These are phyloP conservation scores for Smittia sp. DNA, from an alignment of 2,888 invertebrate genomes.

Conservation along the genomic window DNA sequence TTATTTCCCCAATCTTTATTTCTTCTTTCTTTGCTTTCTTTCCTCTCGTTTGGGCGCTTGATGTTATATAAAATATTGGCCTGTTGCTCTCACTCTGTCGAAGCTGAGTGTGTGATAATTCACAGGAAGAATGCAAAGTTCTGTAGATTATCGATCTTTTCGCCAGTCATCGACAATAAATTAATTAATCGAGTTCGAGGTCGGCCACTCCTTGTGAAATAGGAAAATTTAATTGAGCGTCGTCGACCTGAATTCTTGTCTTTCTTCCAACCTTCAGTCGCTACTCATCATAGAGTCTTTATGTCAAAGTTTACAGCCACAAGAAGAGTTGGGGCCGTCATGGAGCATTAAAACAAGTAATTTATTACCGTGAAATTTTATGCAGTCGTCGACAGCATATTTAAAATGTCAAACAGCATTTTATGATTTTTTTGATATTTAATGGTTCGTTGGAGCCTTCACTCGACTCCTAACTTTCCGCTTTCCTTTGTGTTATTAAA, in stretches of 20 bases:
- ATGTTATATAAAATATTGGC: conserved; percentile 24
- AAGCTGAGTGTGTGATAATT: conserved; percentile 3
- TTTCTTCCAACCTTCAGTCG: neutral
- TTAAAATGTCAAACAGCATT: conserved; percentile 38
- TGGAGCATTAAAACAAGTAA: conserved; percentile 14
- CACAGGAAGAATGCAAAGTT: neutral
- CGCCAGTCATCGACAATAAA: neutral
- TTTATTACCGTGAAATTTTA: conserved; percentile 37
- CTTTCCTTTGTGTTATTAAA: neutral
- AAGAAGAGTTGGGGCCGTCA: neutral
- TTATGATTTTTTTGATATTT: conserved; percentile 39
- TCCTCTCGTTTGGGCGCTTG: neutral
- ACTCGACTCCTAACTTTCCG: neutral
- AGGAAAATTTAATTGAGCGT: neutral
- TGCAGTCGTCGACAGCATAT: conserved; percentile 36
- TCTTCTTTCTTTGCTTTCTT: conserved; percentile 3
- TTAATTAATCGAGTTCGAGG: conserved; percentile 20
- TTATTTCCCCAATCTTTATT: conserved; percentile 30
- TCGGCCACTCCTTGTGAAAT: conserved; percentile 24
- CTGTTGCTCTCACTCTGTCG: conserved; percentile 25
- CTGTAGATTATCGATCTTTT: conserved; percentile 7
- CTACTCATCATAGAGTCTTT: neutral
- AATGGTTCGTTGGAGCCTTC: conserved; percentile 34
- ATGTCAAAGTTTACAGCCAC: conserved; percentile 24
- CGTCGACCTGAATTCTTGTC: neutral